Evolutionary conservation across 1,140 invertebrate genomes (phyloP), one percentile per base, ranked within the genome.

Genomic region (Zaprionus inermis): DNA sequence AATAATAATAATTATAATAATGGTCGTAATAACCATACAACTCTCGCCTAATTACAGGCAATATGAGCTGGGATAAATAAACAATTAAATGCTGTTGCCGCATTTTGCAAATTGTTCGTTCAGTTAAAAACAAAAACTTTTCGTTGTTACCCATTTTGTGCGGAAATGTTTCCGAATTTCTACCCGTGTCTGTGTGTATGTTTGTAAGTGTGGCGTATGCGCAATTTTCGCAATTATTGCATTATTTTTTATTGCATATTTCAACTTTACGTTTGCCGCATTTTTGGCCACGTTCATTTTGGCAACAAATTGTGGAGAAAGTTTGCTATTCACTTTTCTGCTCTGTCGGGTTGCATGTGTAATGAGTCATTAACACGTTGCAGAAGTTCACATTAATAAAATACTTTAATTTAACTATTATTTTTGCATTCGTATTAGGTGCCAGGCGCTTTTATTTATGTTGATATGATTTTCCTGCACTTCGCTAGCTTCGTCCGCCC

Each of bases 301-400:
- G 79, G 52, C 49, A 71, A 68, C 79, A 88, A 82, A 86, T 82
- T 88, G 79, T 79, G 66, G 77, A 4, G 73, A 73, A 88, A 78
- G 56, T 82, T 78, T 70, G 16, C 44, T 12, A 7, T 34, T 38
- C 20, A 22, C 55, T n/a, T 51, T 56, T 60, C 18, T 30, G 59
- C 20, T 18, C n/a, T n/a, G n/a, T 73, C 65, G 64, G 72, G 84
- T 88, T 83, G 83, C 83, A 88, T 88, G 83, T 88, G 83, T 89
- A 89, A 89, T 83, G 84, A 89, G 76, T 88, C 83, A 88, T 88
- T 88, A 88, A 89, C 79, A 78, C 67, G 76, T 65, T 88, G 76
- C 83, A 73, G 59, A 58, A 69, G 65, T 71, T 77, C 66, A 64
- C 46, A 70, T 78, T 59, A 65, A 72, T 44, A 63, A 56, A 74